phyloP scores from a whole-genome alignment of 2,888 invertebrate genomes.

The Corythucha ciliata region DNA sequence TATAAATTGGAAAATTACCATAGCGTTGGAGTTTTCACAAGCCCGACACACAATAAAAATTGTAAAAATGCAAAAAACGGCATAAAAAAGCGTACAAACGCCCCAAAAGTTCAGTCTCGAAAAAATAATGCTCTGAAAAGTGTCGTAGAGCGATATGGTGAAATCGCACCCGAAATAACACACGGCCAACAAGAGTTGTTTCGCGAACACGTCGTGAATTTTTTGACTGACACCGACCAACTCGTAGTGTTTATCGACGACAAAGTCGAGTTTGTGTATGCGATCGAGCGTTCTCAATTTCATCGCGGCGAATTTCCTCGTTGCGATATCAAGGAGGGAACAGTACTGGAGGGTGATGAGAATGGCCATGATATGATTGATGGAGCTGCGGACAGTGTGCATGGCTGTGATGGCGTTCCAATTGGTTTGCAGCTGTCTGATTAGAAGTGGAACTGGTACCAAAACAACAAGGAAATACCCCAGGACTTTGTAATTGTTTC shows the following conservation, averaged over 20 bases:
- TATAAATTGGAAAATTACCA: no score
- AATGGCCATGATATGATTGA: conserved; percentile 10
- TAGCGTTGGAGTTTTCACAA: no score
- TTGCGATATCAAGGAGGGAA: conserved; percentile 5
- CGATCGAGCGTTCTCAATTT: conserved; percentile 1
- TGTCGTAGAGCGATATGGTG: conserved; percentile 16
- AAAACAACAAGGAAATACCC: background rate
- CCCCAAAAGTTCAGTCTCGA: conserved; percentile 2
- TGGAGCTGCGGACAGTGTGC: conserved; percentile 13
- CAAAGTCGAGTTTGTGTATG: conserved; percentile 6
- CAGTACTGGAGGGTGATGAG: conserved; percentile 15
- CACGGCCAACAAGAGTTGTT: conserved; percentile 10
- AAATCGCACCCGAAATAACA: conserved; percentile 18
- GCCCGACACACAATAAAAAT: conserved; percentile 19
- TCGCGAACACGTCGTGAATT: conserved; percentile 9
- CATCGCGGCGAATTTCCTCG: conserved; percentile 5
- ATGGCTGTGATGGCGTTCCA: no score
- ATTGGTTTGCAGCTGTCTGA: background rate
- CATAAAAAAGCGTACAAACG: conserved; percentile 14
- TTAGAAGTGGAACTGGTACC: conserved; percentile 7
- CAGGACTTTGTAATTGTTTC: conserved; percentile 2
- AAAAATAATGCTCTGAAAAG: conserved; percentile 1
- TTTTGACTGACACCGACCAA: background rate
- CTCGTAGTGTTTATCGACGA: conserved; percentile 16
- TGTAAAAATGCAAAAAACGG: conserved; percentile 13